phyloP scores from a whole-genome alignment of 2,113 vertebrate genomes.

The Aspiorhynchus laticeps region DNA sequence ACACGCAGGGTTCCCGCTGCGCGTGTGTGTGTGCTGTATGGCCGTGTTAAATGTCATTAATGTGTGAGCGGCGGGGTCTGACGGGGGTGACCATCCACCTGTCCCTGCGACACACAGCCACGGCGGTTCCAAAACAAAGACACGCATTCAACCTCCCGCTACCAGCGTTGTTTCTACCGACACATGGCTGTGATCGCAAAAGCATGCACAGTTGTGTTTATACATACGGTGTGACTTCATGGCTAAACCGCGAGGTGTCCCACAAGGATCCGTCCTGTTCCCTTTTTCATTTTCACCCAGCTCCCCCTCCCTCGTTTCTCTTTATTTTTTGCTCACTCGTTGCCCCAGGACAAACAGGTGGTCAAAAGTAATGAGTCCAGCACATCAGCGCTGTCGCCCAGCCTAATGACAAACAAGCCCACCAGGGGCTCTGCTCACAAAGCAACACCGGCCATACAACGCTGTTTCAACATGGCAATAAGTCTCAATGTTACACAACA shows the following conservation, averaged over 20 bases:
- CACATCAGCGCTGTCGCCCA: slow-evolving; percentile 68
- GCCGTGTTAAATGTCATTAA: slow-evolving; percentile 45
- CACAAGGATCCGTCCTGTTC: slow-evolving; percentile 34
- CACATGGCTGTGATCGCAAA: slow-evolving; percentile 60
- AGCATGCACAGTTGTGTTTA: slow-evolving; percentile 29
- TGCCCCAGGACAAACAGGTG: slow-evolving; percentile 80
- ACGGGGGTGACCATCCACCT: slow-evolving; percentile 21
- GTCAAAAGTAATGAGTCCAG: slow-evolving; percentile 76
- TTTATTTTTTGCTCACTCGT: slow-evolving; percentile 25
- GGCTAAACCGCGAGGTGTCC: slow-evolving; percentile 46
- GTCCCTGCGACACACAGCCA: slow-evolving; percentile 43
- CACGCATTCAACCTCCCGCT: slow-evolving; percentile 53
- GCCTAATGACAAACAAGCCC: slow-evolving; percentile 71
- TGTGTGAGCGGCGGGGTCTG: slow-evolving; percentile 37
- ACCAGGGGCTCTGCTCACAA: slow-evolving; percentile 61
- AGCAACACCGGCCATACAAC: background rate
- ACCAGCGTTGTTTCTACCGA: slow-evolving; percentile 62
- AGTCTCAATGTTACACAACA: slow-evolving; percentile 38
- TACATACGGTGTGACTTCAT: slow-evolving; percentile 38
- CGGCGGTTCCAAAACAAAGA: slow-evolving; percentile 54
- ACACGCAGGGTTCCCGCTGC: slow-evolving; percentile 29
- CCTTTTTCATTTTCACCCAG: slow-evolving; percentile 38
- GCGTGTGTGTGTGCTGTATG: slow-evolving; percentile 39
- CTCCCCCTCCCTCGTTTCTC: background rate
- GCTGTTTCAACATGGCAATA: slow-evolving; percentile 24